Evolutionary conservation across 2,113 vertebrate species (phyloP).

Genomic region (Gymnarchus niloticus): DNA sequence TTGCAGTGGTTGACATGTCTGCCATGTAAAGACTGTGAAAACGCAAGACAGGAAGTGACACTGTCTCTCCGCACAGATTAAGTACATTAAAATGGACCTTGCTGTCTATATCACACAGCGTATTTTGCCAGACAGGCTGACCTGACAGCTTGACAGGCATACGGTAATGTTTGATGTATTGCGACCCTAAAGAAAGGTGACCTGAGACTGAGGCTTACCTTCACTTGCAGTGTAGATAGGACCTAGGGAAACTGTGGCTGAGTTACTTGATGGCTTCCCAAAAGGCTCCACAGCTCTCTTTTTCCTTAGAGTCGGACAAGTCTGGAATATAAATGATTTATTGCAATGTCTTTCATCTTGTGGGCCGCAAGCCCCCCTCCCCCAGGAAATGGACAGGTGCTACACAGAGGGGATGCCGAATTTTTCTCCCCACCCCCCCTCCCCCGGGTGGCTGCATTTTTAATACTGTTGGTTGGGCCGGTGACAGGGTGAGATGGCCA

Average conservation of each 20-base stretch:
- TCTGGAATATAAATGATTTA: conserved; percentile 40
- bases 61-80: no score
- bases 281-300: conserved; percentile 45
- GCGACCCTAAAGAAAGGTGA: background rate
- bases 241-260: conserved; percentile 60
- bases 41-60: background rate
- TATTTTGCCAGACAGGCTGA: background rate
- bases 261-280: conserved; percentile 37
- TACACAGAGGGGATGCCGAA: no score
- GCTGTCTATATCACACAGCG: background rate
- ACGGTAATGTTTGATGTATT: background rate
- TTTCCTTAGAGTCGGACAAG: conserved; percentile 43
- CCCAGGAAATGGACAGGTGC: no score
- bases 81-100: no score
- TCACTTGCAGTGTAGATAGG: conserved; percentile 53
- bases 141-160: background rate
- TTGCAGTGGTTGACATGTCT: background rate
- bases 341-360: no score
- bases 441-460: no score
- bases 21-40: background rate
- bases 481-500: no score
- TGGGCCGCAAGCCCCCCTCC: no score
- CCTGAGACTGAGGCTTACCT: conserved; percentile 38
- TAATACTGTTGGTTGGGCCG: no score
- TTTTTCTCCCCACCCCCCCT: no score